Evolutionary conservation across 2,113 vertebrate genomes (phyloP), one percentile per base, ranked within the genome.

Genomic region (Zosterops japonicus): DNA sequence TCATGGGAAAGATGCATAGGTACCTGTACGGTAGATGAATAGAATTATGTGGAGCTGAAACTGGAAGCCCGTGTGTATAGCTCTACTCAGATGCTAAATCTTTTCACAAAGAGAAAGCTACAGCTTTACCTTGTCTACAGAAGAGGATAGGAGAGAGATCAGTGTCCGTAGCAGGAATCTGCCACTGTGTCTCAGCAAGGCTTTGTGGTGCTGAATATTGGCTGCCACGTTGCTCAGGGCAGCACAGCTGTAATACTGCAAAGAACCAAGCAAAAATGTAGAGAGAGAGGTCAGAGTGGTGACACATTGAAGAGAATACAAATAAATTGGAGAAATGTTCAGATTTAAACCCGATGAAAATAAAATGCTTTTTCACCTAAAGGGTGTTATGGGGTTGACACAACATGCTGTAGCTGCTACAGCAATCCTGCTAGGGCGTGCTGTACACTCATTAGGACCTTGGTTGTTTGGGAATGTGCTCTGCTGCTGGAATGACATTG

Each of bases 161-260:
- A 98, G 98, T 39, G 95, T 97, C 72, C 39, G 96, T 10, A 98
- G 93, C 59, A 98, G 94, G 82, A 98, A 98, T 55, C 94, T 82
- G 39, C 97, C 97, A 56, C 96, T 94, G 1, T 96, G 75, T 90
- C 93, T 91, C 47, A 99, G 96, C 97, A 98, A 78, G 39, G 91
- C 97, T 67, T 94, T 69, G 6, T 98, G 98, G 77, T 98, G 96
- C 75, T 97, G 96, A 39, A 85, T 46, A 1, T 90, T 77, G 33
- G 96, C 95, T 76, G 98, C 97, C 61, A 99, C n/a, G 2, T 98
- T 98, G 86, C 98, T 98, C 44, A 98, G 93, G 70, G 98, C 98
- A 56, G 97, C 95, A 95, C 98, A 98, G 94, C 98, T 98, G 94
- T 98, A 98, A 85, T 98, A 98, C 98, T 98, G 97, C 42, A 52